A percentile compares a stretch with the other conserved stretches of the same genome.
Conservation (phyloP, 2,888 invertebrate species). For the Helobdella robusta region DNA sequence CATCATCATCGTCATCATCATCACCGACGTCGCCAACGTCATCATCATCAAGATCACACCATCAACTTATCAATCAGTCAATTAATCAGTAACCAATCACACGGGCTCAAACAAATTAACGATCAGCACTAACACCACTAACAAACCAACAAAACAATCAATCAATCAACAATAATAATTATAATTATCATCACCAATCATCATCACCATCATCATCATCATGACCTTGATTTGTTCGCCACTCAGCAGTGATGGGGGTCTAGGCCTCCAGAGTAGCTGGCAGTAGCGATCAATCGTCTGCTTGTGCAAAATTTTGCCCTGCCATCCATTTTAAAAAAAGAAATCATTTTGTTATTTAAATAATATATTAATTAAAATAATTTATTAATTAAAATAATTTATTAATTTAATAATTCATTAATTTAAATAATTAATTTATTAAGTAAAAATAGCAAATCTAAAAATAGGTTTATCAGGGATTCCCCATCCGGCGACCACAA, state of each 20-base stretch:
- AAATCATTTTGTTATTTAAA: no score
- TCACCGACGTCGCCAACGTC: slow-evolving; percentile 17
- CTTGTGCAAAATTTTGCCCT: slow-evolving; percentile 62
- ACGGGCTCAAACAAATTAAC: background rate
- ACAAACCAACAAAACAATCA: no score
- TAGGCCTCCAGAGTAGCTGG: slow-evolving; percentile 88
- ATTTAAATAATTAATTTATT: no score
- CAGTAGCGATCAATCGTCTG: slow-evolving; percentile 84
- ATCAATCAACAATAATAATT: background rate
- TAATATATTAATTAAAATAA: no score
- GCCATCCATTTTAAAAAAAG: background rate
- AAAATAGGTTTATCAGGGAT: no score
- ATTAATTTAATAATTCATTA: no score
- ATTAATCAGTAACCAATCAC: no score
- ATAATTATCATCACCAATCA: background rate
- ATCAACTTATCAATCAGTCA: background rate
- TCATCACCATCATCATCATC: background rate
- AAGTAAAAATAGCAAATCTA: no score
- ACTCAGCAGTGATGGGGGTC: slow-evolving; percentile 73
- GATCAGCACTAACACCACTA: background rate
- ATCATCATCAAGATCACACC: slow-evolving; percentile 11
- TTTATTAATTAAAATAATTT: no score
- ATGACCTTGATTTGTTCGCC: slow-evolving; percentile 64
- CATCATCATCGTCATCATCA: slow-evolving; percentile 22
- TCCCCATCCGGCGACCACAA: no score